Base-by-base conservation (phyloP, 2,113 vertebrate species). In the Spea multiplicata region DNA sequence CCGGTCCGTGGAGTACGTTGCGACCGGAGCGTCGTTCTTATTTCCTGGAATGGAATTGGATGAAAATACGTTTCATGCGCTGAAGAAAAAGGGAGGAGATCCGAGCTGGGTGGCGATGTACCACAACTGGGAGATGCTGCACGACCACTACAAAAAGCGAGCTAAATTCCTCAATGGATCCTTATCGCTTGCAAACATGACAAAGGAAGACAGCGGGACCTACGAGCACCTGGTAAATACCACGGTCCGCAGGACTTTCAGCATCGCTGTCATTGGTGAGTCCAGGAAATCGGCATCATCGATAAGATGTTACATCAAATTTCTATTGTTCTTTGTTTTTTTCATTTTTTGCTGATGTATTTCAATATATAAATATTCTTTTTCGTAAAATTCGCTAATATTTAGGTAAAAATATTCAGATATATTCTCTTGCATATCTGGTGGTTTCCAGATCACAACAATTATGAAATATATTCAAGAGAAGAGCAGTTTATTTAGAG, bases 251-350 rank as follows among this genome's bases (percentile, higher is more conserved):
- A n/a, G 45, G 5, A 0, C 44, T 3, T 65, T 62, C 9, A 3
- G 14, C 10, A n/a, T 75, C 8, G 4, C 4, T 14, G 73, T 75
- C 9, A 7, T 59, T 45, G 70, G 70, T 57, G 47, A 72, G 70
- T 72, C 17, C 70, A 4, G 6, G 14, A 6, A 4, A 2, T 66
- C 8, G 0, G 8, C 30, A 4, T 4, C 10, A 30, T 30, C 30
- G 30, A 30, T 30, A 30, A 30, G 30, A 30, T 30, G 30, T 30
- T 30, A 30, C 30, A 30, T 30, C 30, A 30, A 1, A 30, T 30
- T 30, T 30, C 30, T 30, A 30, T 30, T 30, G 30, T 30, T 30
- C 30, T 30, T 30, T 30, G 30, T 30, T 30, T 30, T 30, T 30
- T 30, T 30, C 2, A 30, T 30, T 30, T 30, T 30, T 30, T 2